A percentile compares a stretch with the other conserved stretches of the same genome.
Conservation (phyloP, 2,113 vertebrate genomes). For the Tupaia tana region DNA sequence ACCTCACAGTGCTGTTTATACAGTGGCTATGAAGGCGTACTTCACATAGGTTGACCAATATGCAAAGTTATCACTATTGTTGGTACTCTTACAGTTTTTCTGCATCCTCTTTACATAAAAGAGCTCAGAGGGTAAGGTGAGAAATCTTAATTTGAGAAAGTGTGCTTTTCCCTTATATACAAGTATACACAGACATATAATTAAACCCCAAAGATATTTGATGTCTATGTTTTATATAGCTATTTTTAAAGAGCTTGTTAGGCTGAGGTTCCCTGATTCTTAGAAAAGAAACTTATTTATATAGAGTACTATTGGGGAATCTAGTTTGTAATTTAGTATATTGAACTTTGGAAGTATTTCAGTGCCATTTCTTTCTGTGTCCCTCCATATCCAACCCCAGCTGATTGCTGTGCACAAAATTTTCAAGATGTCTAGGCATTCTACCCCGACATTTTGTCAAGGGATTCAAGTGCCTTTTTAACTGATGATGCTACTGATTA, state of each 20-base stretch:
- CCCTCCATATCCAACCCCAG: background rate
- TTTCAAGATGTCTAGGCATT: slow-evolving; percentile 36
- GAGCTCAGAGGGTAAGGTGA: background rate
- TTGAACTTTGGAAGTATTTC: background rate
- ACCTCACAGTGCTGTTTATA: background rate
- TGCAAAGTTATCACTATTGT: background rate
- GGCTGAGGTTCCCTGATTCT: background rate
- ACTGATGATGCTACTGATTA: background rate
- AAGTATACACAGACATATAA: background rate
- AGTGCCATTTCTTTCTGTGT: background rate
- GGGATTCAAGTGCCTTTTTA: slow-evolving; percentile 24
- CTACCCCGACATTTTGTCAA: slow-evolving; percentile 42
- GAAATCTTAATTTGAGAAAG: background rate
- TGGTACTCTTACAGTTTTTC: background rate
- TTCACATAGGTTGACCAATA: background rate
- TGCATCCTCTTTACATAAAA: background rate
- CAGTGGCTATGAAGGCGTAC: no score
- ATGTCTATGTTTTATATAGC: background rate
- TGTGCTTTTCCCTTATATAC: background rate
- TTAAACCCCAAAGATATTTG: background rate
- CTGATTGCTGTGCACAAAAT: background rate
- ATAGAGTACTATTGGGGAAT: background rate
- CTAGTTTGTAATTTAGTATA: background rate
- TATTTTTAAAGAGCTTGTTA: background rate
- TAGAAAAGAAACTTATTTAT: background rate